phyloP scores from a whole-genome alignment of 2,888 invertebrate genomes.

The Eupithecia dodoneata region DNA sequence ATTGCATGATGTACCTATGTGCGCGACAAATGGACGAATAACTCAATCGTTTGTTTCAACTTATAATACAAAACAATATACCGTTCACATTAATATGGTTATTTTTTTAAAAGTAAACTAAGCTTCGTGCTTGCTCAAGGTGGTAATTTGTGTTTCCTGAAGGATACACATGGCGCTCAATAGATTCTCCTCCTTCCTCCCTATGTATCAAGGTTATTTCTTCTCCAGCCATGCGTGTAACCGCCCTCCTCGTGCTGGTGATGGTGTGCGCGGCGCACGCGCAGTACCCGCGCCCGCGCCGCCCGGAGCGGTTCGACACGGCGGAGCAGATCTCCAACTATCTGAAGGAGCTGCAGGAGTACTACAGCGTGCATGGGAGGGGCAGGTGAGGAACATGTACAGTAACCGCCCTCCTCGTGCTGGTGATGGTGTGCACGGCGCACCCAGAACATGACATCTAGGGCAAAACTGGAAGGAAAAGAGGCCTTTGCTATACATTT shows the following conservation, averaged over 20 bases:
- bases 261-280: slow-evolving; percentile 67
- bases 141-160: no score
- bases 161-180: no score
- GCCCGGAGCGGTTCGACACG: slow-evolving; percentile 77
- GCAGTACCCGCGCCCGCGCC: slow-evolving; percentile 77
- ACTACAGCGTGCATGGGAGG: slow-evolving; percentile 77
- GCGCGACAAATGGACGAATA: no score
- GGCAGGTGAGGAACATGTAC: slow-evolving; percentile 61
- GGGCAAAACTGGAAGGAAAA: not conserved
- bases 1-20: no score
- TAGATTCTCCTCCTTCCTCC: not conserved
- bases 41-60: no score
- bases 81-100: no score
- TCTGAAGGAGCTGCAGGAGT: slow-evolving; percentile 75
- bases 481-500: not conserved
- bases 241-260: slow-evolving; percentile 65
- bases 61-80: no score
- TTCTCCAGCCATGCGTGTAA: slow-evolving; percentile 61
- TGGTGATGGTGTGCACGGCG: no score
- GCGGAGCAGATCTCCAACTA: slow-evolving; percentile 79
- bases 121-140: no score
- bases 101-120: no score
- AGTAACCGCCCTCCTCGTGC: not conserved
- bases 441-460: not conserved
- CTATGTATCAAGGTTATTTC: not conserved